Percentiles rank a stretch among this genome's conserved stretches.
Evolutionary conservation across 1,140 invertebrate species (phyloP).

Genomic region (Drosophila chauvacae): DNA sequence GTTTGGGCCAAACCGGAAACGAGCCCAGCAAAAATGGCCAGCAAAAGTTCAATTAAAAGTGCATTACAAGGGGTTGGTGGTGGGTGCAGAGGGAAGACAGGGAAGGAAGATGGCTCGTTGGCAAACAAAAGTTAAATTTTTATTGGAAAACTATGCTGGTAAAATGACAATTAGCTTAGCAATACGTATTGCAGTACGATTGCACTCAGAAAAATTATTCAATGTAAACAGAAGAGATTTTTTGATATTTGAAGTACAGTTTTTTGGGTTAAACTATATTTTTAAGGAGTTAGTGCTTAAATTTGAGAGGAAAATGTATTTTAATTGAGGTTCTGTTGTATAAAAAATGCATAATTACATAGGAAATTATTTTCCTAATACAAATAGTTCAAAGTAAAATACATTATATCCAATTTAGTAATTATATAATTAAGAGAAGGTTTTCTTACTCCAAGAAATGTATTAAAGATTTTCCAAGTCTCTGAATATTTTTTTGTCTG

Average conservation of each 20-base stretch:
- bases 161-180: constrained; percentile 66
- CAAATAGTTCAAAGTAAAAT: not conserved
- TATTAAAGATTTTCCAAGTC: not conserved
- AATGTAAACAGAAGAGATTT: not conserved
- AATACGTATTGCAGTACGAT: not conserved
- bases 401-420: not conserved
- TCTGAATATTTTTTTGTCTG: not conserved
- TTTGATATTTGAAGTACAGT: not conserved
- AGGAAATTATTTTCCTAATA: not conserved
- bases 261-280: not conserved
- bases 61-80: constrained; percentile 23
- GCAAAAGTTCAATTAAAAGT: constrained; percentile 52
- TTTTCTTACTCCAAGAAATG: not conserved
- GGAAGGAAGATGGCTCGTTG: not conserved
- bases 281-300: not conserved
- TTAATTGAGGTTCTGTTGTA: not conserved
- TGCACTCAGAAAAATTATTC: not conserved
- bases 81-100: too few species aligned
- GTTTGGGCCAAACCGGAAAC: constrained; percentile 15
- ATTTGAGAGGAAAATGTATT: not conserved
- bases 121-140: constrained; percentile 42
- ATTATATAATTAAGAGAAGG: not conserved
- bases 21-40: constrained; percentile 29
- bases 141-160: constrained; percentile 45
- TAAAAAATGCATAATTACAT: not conserved